These are phyloP conservation scores for Sebastes nivosus DNA, from an alignment of 2,797 vertebrate species.

Conservation along the genomic window DNA sequence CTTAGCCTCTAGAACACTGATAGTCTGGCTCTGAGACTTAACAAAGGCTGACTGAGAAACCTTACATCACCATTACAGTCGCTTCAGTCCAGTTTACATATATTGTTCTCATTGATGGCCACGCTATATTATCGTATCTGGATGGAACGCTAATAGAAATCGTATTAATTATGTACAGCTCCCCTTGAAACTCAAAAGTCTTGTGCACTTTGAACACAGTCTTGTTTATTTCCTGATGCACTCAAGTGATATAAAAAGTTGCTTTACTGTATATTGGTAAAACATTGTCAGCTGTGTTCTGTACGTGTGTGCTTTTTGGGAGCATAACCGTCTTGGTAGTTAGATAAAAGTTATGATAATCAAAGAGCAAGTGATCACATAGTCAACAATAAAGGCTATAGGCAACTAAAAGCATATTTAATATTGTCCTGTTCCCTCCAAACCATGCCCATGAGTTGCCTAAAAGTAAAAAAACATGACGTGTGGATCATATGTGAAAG, in stretches of 20 bases:
- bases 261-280: constrained; percentile 66
- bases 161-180: constrained; percentile 48
- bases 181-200: constrained; percentile 42
- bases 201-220: constrained; percentile 66
- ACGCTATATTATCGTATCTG: constrained; percentile 32
- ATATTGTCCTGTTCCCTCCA: constrained; percentile 52
- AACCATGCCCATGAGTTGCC: constrained; percentile 50
- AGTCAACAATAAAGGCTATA: constrained; percentile 40
- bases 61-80: constrained; percentile 32
- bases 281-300: constrained; percentile 68
- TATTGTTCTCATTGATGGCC: constrained; percentile 40
- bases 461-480: constrained; percentile 41
- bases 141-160: constrained; percentile 49
- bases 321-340: constrained; percentile 62
- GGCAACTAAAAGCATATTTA: constrained; percentile 46
- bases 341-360: constrained; percentile 63
- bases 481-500: constrained; percentile 49
- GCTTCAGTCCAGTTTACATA: constrained; percentile 32
- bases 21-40: constrained; percentile 72
- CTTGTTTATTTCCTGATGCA: constrained; percentile 56
- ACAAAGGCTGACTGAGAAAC: constrained; percentile 50
- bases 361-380: constrained; percentile 62
- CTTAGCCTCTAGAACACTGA: constrained; percentile 78
- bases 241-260: constrained; percentile 66
- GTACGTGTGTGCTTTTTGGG: constrained; percentile 67